phyloP scores from a whole-genome alignment of 2,888 invertebrate species.

The Conomelus anceps region DNA sequence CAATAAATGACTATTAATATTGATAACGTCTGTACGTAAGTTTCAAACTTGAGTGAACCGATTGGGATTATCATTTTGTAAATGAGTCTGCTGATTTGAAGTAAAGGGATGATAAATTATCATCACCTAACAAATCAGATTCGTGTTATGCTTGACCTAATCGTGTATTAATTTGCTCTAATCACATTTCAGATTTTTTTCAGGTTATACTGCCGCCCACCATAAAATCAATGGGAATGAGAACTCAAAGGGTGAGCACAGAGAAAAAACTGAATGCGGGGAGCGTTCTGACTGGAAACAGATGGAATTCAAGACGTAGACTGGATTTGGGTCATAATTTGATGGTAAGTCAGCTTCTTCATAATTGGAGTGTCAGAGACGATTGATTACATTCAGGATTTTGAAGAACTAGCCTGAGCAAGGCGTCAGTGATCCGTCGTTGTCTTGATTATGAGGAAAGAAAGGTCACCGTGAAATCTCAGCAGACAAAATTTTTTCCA shows the following conservation, averaged over 20 bases:
- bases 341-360: conserved; percentile 3
- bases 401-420: neutral
- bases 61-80: neutral
- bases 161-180: neutral
- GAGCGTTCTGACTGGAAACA: neutral
- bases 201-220: neutral
- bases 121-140: neutral
- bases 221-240: neutral
- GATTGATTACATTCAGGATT: conserved; percentile 3
- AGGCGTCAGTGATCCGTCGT: neutral
- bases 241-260: neutral
- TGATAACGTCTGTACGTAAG: too few relatives aligned
- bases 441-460: neutral
- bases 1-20: too few relatives aligned
- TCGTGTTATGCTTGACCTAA: neutral
- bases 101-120: neutral
- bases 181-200: neutral
- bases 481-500: too few relatives aligned
- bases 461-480: too few relatives aligned
- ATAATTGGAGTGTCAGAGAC: conserved; percentile 12
- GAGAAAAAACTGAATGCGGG: neutral
- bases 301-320: neutral
- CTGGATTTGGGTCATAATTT: conserved; percentile 7
- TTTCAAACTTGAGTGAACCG: too few relatives aligned
- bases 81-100: neutral